phyloP scores from a whole-genome alignment of 2,888 invertebrate species.

The Chelonus formosanus region DNA sequence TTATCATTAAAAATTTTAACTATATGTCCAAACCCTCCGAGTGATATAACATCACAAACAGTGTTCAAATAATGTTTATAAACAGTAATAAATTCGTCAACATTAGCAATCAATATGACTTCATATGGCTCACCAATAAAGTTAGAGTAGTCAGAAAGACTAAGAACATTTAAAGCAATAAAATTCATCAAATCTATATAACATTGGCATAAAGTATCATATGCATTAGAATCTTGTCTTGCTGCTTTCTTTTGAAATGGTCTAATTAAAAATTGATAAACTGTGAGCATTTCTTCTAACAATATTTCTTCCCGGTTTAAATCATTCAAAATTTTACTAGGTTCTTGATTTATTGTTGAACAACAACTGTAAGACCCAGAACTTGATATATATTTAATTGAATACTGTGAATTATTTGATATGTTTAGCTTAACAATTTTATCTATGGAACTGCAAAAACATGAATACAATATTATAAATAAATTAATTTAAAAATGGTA shows the following conservation, averaged over 20 bases:
- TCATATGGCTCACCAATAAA: slow-evolving; percentile 72
- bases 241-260: slow-evolving; percentile 73
- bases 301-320: slow-evolving; percentile 75
- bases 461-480: neutral
- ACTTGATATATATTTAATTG: slow-evolving; percentile 51
- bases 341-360: slow-evolving; percentile 52
- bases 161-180: slow-evolving; percentile 74
- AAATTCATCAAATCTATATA: slow-evolving; percentile 76
- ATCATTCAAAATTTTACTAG: slow-evolving; percentile 54
- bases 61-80: slow-evolving; percentile 77
- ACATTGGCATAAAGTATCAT: slow-evolving; percentile 73
- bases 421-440: slow-evolving; percentile 50
- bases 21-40: slow-evolving; percentile 76
- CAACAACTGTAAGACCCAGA: slow-evolving; percentile 58
- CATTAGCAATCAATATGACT: slow-evolving; percentile 74
- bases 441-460: slow-evolving; percentile 45
- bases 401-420: slow-evolving; percentile 40
- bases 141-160: slow-evolving; percentile 75
- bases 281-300: slow-evolving; percentile 74
- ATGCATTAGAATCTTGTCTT: slow-evolving; percentile 70
- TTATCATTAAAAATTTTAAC: slow-evolving; percentile 69
- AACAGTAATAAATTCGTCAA: slow-evolving; percentile 76
- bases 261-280: slow-evolving; percentile 72
- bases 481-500: too few relatives aligned
- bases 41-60: slow-evolving; percentile 77